phyloP scores from a whole-genome alignment of 2,113 vertebrate genomes.

The Sapayoa aenigma region DNA sequence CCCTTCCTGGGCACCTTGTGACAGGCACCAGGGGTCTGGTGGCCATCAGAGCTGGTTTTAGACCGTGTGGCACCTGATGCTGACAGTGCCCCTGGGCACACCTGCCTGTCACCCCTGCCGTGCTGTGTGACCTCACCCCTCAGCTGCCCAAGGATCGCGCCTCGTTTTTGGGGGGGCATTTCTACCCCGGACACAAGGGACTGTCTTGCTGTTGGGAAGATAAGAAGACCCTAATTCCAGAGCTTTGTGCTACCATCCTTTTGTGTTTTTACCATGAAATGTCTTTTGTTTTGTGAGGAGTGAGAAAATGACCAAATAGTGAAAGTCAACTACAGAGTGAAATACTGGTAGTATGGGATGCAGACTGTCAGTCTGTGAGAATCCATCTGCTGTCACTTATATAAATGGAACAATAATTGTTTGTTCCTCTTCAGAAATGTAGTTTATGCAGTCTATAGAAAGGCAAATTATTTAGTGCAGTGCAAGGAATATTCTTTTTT shows the following conservation, averaged over 20 bases:
- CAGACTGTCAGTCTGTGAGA: not conserved
- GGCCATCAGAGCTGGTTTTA: not conserved
- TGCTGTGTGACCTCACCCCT: not conserved
- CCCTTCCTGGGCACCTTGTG: not conserved
- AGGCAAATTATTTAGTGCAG: slow-evolving; percentile 20
- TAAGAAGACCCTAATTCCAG: not conserved
- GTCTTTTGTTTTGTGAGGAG: not conserved
- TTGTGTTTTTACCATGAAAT: not conserved
- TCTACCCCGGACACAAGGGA: not conserved
- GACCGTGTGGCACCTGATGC: not conserved
- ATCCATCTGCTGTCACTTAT: not conserved
- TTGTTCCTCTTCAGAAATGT: slow-evolving; percentile 13
- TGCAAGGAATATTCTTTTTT: not conserved
- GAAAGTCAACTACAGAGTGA: not conserved
- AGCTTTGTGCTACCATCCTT: not conserved
- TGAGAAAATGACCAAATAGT: not conserved
- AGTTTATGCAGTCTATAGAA: slow-evolving; percentile 3
- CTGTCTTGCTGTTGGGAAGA: not conserved
- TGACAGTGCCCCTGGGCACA: not conserved
- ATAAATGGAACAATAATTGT: slow-evolving; percentile 27
- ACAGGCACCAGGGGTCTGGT: not conserved
- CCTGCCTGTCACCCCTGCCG: not conserved
- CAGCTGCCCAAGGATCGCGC: not conserved
- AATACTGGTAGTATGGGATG: not conserved
- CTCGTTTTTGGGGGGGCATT: not conserved